Base-by-base conservation (phyloP, 2,888 invertebrate species). In the Rhyacophila evoluta region DNA sequence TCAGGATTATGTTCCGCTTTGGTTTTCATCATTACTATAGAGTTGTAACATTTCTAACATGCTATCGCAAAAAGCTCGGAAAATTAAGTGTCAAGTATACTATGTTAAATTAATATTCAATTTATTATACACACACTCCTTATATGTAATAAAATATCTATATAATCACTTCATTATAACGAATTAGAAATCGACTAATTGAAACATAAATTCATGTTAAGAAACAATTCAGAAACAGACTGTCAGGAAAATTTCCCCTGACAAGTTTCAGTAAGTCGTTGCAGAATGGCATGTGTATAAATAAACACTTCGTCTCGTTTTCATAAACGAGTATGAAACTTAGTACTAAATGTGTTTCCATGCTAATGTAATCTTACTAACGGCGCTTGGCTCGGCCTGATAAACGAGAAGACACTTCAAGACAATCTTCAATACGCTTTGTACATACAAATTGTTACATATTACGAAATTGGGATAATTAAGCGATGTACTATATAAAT, bases 271-370 rank as follows among this genome's bases (percentile, higher is more conserved):
- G 15, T 55, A 8, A 55, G 55, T 19, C 8, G 8, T 19, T 19
- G 55, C 55, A 10, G 19, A 25, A 55, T 55, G 25, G 55, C 55
- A 25, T 55, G 25, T 19, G 55, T 55, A 55, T 55, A 55, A 55
- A 55, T 55, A 19, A 55, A 19, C 55, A 55, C 55, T 55, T 19
- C 19, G 55, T 55, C 55, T 19, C 55, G 25, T 55, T 25, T 55
- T 55, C 55, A 55, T 25, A 19, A 39, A 25, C 55, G 55, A 55
- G 55, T 55, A 25, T 1, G 55, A 25, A 55, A 55, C 55, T 55
- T 55, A 55, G 55, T 12, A 55, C 55, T 55, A 25, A 55, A 55
- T 55, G 55, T 55, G 55, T 55, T 55, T 55, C 55, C 55, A 55
- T 55, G 55, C 55, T 55, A 55, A 25, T 25, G 25, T 1, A 25